phyloP scores from a whole-genome alignment of 2,113 vertebrate species.

The Oxygymnocypris stewartii region DNA sequence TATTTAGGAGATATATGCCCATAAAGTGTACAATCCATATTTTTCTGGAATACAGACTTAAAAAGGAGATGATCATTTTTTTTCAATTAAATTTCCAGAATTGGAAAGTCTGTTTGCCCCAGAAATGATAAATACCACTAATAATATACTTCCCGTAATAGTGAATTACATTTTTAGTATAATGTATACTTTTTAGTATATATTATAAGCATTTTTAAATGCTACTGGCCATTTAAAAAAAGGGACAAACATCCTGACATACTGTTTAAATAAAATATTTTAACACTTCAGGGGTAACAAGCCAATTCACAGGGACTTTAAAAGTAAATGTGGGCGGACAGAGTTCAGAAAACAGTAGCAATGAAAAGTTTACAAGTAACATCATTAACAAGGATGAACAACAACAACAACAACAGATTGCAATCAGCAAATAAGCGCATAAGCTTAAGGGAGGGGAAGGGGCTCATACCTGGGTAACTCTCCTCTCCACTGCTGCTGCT shows the following conservation, averaged over 20 bases:
- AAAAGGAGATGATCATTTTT: not conserved
- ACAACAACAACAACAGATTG: slow-evolving; percentile 46
- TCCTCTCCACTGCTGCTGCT: slow-evolving; percentile 84
- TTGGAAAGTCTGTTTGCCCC: not conserved
- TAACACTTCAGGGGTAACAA: not conserved
- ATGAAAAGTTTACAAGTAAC: slow-evolving; percentile 3
- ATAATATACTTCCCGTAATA: not conserved
- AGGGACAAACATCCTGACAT: not conserved
- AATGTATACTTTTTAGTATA: too few relatives aligned
- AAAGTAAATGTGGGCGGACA: not conserved
- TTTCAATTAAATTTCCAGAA: not conserved
- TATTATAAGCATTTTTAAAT: not conserved
- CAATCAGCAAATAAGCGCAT: slow-evolving; percentile 37
- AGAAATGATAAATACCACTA: not conserved
- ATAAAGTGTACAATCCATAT: not conserved
- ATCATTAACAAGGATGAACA: not conserved
- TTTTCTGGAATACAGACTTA: not conserved
- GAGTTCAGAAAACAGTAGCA: not conserved
- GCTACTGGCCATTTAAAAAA: not conserved
- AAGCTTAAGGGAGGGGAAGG: slow-evolving; percentile 63
- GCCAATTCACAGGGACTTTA: not conserved
- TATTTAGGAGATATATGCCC: not conserved
- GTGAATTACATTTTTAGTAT: not conserved
- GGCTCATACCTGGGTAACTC: slow-evolving; percentile 90
- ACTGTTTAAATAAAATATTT: not conserved